phyloP scores from a whole-genome alignment of 2,888 invertebrate genomes.

The Cataglyphis livida region DNA sequence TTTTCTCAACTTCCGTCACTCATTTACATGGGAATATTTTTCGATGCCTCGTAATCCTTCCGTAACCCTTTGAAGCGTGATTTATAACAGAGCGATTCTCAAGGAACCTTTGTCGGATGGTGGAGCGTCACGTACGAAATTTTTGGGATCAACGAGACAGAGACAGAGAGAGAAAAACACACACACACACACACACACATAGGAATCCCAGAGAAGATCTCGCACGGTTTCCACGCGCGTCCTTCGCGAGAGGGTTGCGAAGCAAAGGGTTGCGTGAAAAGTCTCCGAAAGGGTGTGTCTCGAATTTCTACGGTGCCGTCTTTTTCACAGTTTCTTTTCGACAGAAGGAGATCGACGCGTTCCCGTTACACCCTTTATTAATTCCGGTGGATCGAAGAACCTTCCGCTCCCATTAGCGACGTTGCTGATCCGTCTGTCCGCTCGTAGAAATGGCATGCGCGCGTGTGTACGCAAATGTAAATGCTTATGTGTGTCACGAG shows the following conservation, averaged over 20 bases:
- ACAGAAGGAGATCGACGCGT: conserved; percentile 23
- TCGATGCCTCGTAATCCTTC: conserved; percentile 14
- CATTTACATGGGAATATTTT: conserved; percentile 52
- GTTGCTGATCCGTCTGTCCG: conserved; percentile 37
- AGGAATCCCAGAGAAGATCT: conserved; percentile 26
- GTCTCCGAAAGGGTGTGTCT: conserved; percentile 72
- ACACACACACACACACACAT: background rate
- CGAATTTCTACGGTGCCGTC: conserved; percentile 72
- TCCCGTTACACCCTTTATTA: conserved; percentile 53
- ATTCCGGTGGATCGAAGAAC: conserved; percentile 58
- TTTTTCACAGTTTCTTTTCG: conserved; percentile 56
- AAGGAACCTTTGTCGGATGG: conserved; percentile 38
- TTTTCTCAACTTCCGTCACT: background rate
- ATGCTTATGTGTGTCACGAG: conserved; percentile 77
- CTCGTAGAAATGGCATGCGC: conserved; percentile 4
- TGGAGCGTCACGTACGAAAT: conserved; percentile 42
- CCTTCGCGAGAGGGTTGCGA: conserved; percentile 58
- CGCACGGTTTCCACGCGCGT: conserved; percentile 62
- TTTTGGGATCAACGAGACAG: conserved; percentile 31
- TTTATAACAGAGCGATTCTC: conserved; percentile 30
- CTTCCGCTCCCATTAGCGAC: conserved; percentile 55
- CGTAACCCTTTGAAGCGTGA: conserved; percentile 38
- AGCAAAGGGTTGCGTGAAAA: conserved; percentile 74
- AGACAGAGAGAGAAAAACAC: background rate
- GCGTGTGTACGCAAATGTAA: conserved; percentile 41